phyloP scores from a whole-genome alignment of 2,113 vertebrate genomes.

The Dolichallabes microphthalmus region DNA sequence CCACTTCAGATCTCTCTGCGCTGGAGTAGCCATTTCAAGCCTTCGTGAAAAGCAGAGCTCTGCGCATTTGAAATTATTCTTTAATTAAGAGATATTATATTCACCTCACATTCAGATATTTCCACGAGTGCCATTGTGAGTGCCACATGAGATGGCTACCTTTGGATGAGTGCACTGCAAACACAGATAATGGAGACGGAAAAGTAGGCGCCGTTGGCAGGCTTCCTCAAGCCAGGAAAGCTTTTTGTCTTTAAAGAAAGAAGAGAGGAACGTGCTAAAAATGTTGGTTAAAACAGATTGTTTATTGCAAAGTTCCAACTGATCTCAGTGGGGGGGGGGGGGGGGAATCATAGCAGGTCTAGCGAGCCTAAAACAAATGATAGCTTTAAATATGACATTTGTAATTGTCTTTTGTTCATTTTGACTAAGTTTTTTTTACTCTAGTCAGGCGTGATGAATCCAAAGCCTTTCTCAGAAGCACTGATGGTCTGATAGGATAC shows the following conservation, averaged over 20 bases:
- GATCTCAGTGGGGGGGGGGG: too few species aligned
- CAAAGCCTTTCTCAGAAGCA: background rate
- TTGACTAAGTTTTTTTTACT: background rate
- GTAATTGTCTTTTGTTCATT: background rate
- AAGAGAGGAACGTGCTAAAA: background rate
- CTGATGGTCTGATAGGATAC: background rate
- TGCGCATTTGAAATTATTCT: constrained; percentile 66
- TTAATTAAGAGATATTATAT: constrained; percentile 70
- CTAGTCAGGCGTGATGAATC: background rate
- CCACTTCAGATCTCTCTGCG: constrained; percentile 71
- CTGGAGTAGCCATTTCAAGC: constrained; percentile 73
- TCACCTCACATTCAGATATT: constrained; percentile 52
- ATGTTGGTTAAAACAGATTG: background rate
- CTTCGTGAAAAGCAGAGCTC: constrained; percentile 60
- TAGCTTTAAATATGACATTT: background rate
- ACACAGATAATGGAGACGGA: constrained; percentile 37
- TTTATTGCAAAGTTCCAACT: background rate
- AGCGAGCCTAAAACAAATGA: background rate
- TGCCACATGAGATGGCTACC: constrained; percentile 27
- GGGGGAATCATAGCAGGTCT: background rate
- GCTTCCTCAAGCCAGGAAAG: background rate
- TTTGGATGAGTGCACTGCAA: constrained; percentile 30
- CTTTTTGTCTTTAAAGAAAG: background rate
- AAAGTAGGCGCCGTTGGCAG: constrained; percentile 21
- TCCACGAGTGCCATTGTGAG: constrained; percentile 42